Evolutionary conservation across 1,140 invertebrate genomes (phyloP).

Genomic region (Mamestra configurata): DNA sequence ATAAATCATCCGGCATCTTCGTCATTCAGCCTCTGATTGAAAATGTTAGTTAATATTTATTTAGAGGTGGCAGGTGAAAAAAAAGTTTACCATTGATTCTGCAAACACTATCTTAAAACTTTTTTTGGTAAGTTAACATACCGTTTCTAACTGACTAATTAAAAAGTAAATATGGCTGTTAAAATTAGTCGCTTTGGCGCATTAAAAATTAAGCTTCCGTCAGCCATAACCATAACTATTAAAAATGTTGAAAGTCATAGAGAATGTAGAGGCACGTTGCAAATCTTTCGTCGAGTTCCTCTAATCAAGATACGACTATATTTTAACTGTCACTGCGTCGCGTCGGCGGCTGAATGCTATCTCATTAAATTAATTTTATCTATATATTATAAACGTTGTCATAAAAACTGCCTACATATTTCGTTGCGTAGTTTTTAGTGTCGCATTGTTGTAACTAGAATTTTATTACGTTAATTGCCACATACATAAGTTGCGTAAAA

Average conservation of each 20-base stretch:
- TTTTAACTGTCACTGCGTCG: neutral
- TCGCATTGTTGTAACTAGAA: neutral
- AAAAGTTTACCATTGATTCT: neutral
- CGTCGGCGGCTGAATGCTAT: neutral
- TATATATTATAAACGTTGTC: neutral
- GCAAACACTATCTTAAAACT: neutral
- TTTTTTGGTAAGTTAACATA: conserved; percentile 4
- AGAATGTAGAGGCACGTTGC: neutral
- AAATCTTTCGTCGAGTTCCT: neutral
- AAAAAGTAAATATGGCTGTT: neutral
- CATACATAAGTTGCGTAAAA: too few relatives aligned
- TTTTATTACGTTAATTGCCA: neutral
- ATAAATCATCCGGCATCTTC: neutral
- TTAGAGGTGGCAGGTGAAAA: neutral
- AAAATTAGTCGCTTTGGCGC: neutral
- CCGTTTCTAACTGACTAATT: conserved; percentile 16
- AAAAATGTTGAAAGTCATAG: neutral
- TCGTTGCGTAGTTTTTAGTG: neutral
- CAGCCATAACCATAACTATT: neutral
- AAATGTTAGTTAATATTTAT: neutral
- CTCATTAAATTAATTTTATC: neutral
- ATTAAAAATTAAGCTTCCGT: neutral
- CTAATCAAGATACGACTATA: neutral
- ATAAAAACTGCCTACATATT: conserved; percentile 4
- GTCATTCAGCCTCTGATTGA: neutral